phyloP scores from a whole-genome alignment of 2,113 vertebrate species.

The Phylloscopus trochilus region DNA sequence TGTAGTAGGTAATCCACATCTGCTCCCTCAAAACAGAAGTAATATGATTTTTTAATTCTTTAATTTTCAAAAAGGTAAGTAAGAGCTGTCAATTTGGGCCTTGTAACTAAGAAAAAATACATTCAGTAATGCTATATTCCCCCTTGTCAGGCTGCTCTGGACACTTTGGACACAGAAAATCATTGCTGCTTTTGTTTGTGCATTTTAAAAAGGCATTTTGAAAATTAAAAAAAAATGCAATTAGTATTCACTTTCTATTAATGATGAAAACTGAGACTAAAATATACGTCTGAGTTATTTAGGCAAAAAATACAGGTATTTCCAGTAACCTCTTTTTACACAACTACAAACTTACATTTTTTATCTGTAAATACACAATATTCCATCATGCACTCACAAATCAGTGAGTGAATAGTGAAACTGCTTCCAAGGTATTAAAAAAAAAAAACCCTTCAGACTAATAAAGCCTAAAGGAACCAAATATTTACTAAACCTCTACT shows the following conservation, averaged over 20 bases:
- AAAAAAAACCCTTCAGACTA: background rate
- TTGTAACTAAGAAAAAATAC: background rate
- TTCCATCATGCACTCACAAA: background rate
- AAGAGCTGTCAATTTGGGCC: background rate
- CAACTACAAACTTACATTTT: background rate
- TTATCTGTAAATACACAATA: background rate
- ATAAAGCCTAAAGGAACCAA: background rate
- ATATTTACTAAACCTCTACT: background rate
- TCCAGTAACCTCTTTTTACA: background rate
- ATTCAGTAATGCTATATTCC: background rate
- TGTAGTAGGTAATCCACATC: background rate
- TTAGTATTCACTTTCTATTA: background rate
- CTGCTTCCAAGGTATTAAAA: background rate
- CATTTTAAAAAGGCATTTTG: background rate
- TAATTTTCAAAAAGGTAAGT: background rate
- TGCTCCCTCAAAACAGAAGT: background rate
- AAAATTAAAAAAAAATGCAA: background rate
- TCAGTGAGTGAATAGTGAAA: background rate
- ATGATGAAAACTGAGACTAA: background rate
- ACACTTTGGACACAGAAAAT: background rate
- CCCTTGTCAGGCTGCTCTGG: background rate
- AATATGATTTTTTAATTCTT: background rate
- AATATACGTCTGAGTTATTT: rapidly evolving
- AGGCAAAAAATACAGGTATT: background rate
- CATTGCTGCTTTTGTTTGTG: background rate